Evolutionary conservation across 2,113 vertebrate genomes (phyloP), one percentile per base, ranked within the genome.

Genomic region (Ageneiosus marmoratus): DNA sequence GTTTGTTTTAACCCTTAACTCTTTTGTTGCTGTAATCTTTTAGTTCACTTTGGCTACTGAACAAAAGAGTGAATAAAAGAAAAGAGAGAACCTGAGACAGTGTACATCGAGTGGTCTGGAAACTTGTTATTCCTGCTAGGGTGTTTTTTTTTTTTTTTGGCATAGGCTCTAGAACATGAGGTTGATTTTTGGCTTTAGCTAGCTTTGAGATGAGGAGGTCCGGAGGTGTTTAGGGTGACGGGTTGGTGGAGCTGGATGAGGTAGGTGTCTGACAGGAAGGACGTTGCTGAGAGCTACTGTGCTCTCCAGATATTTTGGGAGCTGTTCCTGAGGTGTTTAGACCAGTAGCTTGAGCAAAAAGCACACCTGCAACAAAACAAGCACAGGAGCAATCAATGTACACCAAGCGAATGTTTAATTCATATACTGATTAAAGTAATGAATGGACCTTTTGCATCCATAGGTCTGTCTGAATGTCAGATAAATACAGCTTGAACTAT

Each of bases 301-400:
- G 84, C 81, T 90, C 85, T 77, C 92, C 74, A 72, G 89, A 84
- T 9, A 94, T 89, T 92, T 96, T 85, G 0, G 86, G 90, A 37
- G 95, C 92, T 7, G 90, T 89, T n/a, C 89, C 89, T 12, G 95
- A 94, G 7, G 93, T 92, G 67, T 92, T 90, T 55, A 93, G 88
- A 51, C 94, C 95, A 0, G 95, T 90, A 13, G 95, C 94, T 93
- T 99, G 97, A 82, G 97, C 97, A 37, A 97, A 99, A 82, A 99
- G 94, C 86, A 98, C 96, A 85, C 97, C 97, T 99, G 79, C 3
- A 65, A 72, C 51, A 88, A 85, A 89, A 82, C 27, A 22, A n/a
- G 51, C 48, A 58, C 9, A 65, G 11, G 46, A 60, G 53, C n/a
- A 27, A 20, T 27, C 55, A 46, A 76, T 8, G n/a, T 20, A 63